Percentiles rank a stretch among this genome's conserved stretches.
Conservation (phyloP, 2,113 vertebrate species). For the Nothoprocta perdicaria region DNA sequence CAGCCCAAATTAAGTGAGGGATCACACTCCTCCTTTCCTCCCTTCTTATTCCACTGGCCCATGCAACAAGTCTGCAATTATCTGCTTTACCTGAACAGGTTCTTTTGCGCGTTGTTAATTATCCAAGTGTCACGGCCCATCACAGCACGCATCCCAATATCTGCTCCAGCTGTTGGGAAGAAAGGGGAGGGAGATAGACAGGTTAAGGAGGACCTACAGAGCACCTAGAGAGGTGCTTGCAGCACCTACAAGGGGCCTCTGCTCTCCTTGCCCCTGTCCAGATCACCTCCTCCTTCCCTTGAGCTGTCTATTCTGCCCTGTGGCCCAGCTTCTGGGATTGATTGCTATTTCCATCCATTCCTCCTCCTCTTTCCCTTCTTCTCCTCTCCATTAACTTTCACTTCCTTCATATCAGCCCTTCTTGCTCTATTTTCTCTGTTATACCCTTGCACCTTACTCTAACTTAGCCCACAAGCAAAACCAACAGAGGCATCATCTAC, state of each 20-base stretch:
- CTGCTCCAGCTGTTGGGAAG: background rate
- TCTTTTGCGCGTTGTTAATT: background rate
- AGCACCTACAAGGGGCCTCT: background rate
- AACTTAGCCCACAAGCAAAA: background rate
- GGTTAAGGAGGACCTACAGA: background rate
- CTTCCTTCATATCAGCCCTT: background rate
- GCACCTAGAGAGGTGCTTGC: no score
- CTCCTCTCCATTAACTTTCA: background rate
- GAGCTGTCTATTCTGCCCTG: background rate
- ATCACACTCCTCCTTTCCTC: background rate
- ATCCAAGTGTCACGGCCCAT: background rate
- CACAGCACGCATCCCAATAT: background rate
- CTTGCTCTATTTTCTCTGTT: accelerated
- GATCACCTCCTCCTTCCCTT: background rate
- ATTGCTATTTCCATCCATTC: background rate
- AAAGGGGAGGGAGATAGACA: background rate
- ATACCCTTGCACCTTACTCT: background rate
- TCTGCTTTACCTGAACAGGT: background rate
- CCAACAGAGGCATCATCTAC: background rate
- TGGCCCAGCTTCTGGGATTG: background rate
- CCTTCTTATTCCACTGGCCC: no score
- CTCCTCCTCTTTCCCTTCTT: background rate
- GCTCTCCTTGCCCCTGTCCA: background rate
- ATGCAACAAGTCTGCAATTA: no score
- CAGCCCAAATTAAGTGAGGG: background rate